These are phyloP conservation scores for Hyposoter didymator DNA, from an alignment of 2,888 invertebrate genomes.

Conservation along the genomic window DNA sequence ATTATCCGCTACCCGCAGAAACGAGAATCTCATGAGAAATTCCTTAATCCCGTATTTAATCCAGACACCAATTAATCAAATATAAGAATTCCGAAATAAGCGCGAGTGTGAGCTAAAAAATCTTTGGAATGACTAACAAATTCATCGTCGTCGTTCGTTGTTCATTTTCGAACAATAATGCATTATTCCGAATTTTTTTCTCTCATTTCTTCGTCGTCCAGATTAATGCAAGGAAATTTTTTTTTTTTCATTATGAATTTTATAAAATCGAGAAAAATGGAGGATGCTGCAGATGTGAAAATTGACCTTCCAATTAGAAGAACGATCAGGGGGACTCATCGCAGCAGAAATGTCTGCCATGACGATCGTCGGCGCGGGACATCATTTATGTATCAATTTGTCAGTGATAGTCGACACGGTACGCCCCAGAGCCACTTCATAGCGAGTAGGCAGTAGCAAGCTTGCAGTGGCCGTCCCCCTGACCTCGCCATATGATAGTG, in stretches of 20 bases:
- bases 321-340: neutral
- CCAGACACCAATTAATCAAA: constrained; percentile 14
- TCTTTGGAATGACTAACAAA: neutral
- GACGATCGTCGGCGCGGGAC: neutral
- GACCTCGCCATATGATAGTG: constrained; percentile 2
- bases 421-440: neutral
- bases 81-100: neutral
- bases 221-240: too few relatives aligned
- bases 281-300: neutral
- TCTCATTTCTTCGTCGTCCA: neutral
- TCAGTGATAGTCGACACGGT: neutral
- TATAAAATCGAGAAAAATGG: neutral
- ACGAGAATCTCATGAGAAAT: neutral
- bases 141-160: neutral
- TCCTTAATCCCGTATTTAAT: neutral
- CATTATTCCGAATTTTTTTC: neutral
- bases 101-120: neutral
- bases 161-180: too few relatives aligned
- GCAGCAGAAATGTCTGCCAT: neutral
- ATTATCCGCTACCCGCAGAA: neutral
- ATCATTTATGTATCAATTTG: neutral
- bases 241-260: neutral
- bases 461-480: neutral
- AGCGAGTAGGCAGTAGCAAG: neutral
- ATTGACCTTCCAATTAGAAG: neutral